A percentile compares a stretch with the other conserved stretches of the same genome.
phyloP scores from a whole-genome alignment of 2,888 invertebrate genomes.

The Julus scandinavius region DNA sequence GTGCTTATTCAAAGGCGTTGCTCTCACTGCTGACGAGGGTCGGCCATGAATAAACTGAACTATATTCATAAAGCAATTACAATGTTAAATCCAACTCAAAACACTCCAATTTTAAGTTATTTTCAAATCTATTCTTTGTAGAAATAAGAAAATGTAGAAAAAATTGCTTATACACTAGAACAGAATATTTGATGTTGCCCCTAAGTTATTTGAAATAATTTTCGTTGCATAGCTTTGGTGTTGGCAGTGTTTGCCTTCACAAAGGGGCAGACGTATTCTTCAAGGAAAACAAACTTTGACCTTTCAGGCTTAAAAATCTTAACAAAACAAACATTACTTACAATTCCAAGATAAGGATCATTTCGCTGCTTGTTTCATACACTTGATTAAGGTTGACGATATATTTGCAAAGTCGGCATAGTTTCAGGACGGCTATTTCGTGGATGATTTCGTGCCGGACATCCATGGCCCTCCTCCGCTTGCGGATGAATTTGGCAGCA shows the following conservation, averaged over 20 bases:
- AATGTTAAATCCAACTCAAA: not conserved
- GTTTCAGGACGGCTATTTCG: slow-evolving; percentile 90
- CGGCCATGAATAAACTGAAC: not conserved
- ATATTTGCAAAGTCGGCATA: slow-evolving; percentile 83
- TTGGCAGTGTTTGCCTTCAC: not conserved
- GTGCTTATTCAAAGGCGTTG: too few relatives aligned
- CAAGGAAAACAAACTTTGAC: not conserved
- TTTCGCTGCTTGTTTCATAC: slow-evolving; percentile 75
- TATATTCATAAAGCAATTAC: too few relatives aligned
- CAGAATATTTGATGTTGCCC: not conserved
- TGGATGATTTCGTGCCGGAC: slow-evolving; percentile 89
- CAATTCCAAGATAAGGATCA: slow-evolving; percentile 91
- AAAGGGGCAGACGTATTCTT: not conserved
- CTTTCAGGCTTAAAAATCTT: too few relatives aligned
- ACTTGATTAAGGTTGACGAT: slow-evolving; percentile 93
- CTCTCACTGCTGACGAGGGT: too few relatives aligned
- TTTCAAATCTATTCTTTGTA: not conserved
- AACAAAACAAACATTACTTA: slow-evolving; percentile 68
- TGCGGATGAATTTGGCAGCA: slow-evolving; percentile 93
- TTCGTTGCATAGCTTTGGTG: not conserved
- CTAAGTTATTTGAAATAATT: not conserved
- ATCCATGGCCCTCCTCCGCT: slow-evolving; percentile 79
- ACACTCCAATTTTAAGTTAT: not conserved
- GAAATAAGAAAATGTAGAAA: not conserved
- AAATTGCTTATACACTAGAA: too few relatives aligned